phyloP scores from a whole-genome alignment of 2,113 vertebrate genomes.

The Phrynosoma blainvillii region DNA sequence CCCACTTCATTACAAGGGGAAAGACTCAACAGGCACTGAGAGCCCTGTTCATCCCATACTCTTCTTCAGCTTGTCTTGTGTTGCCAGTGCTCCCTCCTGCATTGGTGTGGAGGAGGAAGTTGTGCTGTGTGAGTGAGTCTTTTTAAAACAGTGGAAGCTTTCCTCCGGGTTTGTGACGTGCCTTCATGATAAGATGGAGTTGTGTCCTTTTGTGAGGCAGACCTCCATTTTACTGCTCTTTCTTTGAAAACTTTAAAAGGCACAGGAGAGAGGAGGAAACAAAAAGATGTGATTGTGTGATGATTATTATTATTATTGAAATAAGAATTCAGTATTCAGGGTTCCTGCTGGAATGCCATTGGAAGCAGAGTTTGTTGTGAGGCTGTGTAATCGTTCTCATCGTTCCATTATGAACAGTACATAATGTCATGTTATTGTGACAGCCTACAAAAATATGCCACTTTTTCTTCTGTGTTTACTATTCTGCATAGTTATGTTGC shows the following conservation, averaged over 20 bases:
- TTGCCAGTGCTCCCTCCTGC: neutral
- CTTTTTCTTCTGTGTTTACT: constrained; percentile 7
- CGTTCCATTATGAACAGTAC: neutral
- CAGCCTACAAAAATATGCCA: neutral
- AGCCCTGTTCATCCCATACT: constrained; percentile 1
- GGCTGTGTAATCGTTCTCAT: neutral
- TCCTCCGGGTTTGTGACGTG: neutral
- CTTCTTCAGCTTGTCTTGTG: constrained; percentile 12
- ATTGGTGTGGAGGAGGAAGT: neutral
- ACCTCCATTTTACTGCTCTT: neutral
- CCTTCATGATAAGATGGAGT: constrained; percentile 2
- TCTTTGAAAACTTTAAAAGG: neutral
- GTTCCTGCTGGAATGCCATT: constrained; percentile 29
- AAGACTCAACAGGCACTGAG: constrained; percentile 15
- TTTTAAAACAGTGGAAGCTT: constrained; percentile 2
- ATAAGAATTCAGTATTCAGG: neutral
- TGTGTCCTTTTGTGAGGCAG: neutral
- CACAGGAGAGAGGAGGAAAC: neutral
- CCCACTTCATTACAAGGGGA: constrained; percentile 24
- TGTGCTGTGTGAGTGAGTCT: neutral
- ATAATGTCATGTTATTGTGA: constrained; percentile 18
- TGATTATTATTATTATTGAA: neutral
- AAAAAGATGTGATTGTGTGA: neutral
- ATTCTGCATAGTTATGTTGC: neutral
- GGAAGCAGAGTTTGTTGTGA: neutral